Evolutionary conservation across 2,797 vertebrate species (phyloP).

Genomic region (Distichodus sexfasciatus): DNA sequence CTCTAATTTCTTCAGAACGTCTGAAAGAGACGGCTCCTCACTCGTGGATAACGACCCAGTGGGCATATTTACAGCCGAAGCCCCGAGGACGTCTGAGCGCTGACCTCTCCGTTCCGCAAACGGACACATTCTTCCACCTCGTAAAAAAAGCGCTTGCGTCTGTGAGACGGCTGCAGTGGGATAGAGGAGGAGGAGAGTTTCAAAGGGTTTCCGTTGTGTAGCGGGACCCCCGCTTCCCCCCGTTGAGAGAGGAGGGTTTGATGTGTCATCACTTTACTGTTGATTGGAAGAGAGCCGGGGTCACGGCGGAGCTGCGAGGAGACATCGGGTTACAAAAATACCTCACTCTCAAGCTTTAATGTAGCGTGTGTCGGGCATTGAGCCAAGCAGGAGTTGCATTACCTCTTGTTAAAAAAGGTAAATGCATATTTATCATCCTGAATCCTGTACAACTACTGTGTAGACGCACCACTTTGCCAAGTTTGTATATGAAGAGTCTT

Average conservation of each 20-base stretch:
- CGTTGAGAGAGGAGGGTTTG: slow-evolving; percentile 67
- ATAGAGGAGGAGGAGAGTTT: slow-evolving; percentile 55
- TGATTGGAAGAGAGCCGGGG: slow-evolving; percentile 74
- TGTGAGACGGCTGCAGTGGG: slow-evolving; percentile 48
- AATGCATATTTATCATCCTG: no score
- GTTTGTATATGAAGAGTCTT: no score
- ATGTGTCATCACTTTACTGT: slow-evolving; percentile 80
- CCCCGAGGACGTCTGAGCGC: slow-evolving; percentile 14
- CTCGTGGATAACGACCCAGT: slow-evolving; percentile 35
- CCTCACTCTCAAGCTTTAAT: no score
- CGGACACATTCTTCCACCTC: slow-evolving; percentile 58
- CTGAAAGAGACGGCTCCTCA: slow-evolving; percentile 11
- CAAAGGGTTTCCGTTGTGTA: slow-evolving; percentile 48
- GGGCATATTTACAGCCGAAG: slow-evolving; percentile 37
- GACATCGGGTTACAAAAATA: no score
- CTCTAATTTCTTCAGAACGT: not conserved
- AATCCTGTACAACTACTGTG: no score
- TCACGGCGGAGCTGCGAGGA: slow-evolving; percentile 68
- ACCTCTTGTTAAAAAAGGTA: no score
- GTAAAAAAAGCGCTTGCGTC: slow-evolving; percentile 40
- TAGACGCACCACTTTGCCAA: no score
- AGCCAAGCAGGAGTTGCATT: no score
- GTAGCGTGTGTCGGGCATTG: no score
- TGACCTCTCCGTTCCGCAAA: slow-evolving; percentile 21
- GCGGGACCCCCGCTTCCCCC: slow-evolving; percentile 58